These are phyloP conservation scores for Melanitta fusca DNA, from an alignment of 2,797 vertebrate genomes.

Conservation along the genomic window DNA sequence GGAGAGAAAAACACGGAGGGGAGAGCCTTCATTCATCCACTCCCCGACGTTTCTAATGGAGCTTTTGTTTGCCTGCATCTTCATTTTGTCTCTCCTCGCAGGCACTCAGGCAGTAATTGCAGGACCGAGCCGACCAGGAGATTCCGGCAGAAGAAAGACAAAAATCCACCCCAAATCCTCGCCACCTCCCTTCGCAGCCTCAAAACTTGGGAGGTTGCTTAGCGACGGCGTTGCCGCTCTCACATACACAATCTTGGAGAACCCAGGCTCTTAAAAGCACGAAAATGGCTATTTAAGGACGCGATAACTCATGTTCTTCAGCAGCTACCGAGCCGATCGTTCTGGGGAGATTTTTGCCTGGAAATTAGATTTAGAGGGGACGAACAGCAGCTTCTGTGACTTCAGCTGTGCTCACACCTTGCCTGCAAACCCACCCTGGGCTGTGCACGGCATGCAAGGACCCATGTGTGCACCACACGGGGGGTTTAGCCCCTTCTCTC, in stretches of 20 bases:
- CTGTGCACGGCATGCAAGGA: fast-evolving
- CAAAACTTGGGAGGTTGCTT: constrained; percentile 27
- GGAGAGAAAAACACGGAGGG: not conserved
- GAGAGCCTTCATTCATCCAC: not conserved
- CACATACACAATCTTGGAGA: not conserved
- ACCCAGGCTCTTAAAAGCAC: not conserved
- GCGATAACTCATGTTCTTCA: not conserved
- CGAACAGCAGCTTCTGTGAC: not conserved
- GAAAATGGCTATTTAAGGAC: not conserved
- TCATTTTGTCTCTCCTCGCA: not conserved
- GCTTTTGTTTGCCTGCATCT: not conserved
- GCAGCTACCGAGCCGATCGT: not conserved
- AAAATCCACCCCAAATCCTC: not conserved
- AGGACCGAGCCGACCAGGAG: not conserved
- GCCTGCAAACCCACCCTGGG: not conserved
- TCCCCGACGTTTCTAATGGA: not conserved
- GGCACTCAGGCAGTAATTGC: not conserved
- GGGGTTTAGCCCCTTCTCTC: not conserved
- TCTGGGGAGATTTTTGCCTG: not conserved
- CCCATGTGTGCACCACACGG: fast-evolving
- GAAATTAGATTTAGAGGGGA: not conserved
- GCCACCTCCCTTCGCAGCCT: not conserved
- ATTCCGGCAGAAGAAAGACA: constrained; percentile 1
- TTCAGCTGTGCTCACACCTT: not conserved
- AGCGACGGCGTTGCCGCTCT: constrained; percentile 13